Evolutionary conservation across 64 coral and sea anemone genomes (phyloP), one percentile per base, ranked within the genome.

Genomic region (Dendronephthya gigantea): DNA sequence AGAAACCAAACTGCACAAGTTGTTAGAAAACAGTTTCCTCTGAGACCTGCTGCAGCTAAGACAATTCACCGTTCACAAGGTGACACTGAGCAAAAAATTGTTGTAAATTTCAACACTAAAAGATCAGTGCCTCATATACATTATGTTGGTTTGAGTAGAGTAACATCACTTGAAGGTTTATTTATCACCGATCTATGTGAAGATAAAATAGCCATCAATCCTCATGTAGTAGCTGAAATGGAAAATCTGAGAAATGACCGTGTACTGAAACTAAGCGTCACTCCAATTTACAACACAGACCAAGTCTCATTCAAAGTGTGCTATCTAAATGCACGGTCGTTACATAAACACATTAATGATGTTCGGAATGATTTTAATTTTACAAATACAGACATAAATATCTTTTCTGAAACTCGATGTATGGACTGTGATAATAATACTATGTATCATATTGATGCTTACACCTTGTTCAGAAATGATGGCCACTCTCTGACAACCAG

Each of bases 321-420:
- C 52, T 55, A 48, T 2, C n/a, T 84, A 49, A 84, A 84, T 84
- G 83, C 41, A 45, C 17, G 83, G 29, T 84, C 83, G 22, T 34
- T 85, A 85, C 83, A 58, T 22, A 85, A 85, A 55, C 83, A 85
- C 36, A 56, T 56, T 55, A 48, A 85, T 85, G 83, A 85, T 58
- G 49, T 85, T 48, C 38, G 83, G 14, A 49, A 55, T 50, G 45
- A 85, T 55, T 85, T 85, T 25, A 58, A 85, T n/a, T n/a, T n/a
- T n/a, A n/a, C n/a, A n/a, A n/a, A n/a, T n/a, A n/a, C n/a, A n/a
- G n/a, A n/a, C n/a, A n/a, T n/a, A n/a, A n/a, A n/a, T n/a, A n/a
- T n/a, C n/a, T n/a, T n/a, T n/a, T n/a, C n/a, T n/a, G n/a, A n/a
- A n/a, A n/a, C n/a, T n/a, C n/a, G n/a, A n/a, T n/a, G n/a, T n/a